Base-by-base conservation (phyloP, 2,888 invertebrate species). In the Drosophila siamana region DNA sequence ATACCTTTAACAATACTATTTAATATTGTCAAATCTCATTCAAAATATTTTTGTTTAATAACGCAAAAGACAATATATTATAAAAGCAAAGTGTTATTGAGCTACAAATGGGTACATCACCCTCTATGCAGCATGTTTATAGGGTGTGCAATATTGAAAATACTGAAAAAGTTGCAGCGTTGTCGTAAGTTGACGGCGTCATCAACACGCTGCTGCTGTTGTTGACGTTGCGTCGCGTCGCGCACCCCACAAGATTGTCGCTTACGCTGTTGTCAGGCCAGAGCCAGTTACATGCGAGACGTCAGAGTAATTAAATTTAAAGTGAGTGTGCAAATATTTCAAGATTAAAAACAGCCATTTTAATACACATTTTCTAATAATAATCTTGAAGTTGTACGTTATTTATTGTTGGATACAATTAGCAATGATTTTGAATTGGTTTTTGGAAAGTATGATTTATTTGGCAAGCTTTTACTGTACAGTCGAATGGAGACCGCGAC, bases 161-260 rank as follows among this genome's bases (percentile, higher is more conserved):
- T 77, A 68, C 15, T 69, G 33, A 69, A 51, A 80, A 71, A 73
- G 65, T 67, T 79, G 69, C 56, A 68, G 65, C 56, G 52, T 79
- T 54, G 68, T 44, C 61, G 66, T 64, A 57, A 63, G 75, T 61
- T 63, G 46, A 47, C 60, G 62, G 56, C 63, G 57, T 54, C 71
- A 70, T 50, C 72, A 66, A 48, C 48, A 48, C 54, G 33, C 30
- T 33, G 30, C 7, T 33, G 13, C 36, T 30, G 55, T 28, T 38
- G 19, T 16, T 55, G 19, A 15, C 28, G 36, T 30, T 5, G 24
- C 24, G 24, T 26, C 33, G 33, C 33, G 33, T 44, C 57, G 75
- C 46, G 46, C 84, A 86, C 78, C 86, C 41, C 19, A 83, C 80
- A 80, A 68, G 54, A 19, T 62, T 57, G 86, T 83, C 71, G 4